Evolutionary conservation across 2,888 invertebrate species (phyloP).

Genomic region (Cremastinae sp.): DNA sequence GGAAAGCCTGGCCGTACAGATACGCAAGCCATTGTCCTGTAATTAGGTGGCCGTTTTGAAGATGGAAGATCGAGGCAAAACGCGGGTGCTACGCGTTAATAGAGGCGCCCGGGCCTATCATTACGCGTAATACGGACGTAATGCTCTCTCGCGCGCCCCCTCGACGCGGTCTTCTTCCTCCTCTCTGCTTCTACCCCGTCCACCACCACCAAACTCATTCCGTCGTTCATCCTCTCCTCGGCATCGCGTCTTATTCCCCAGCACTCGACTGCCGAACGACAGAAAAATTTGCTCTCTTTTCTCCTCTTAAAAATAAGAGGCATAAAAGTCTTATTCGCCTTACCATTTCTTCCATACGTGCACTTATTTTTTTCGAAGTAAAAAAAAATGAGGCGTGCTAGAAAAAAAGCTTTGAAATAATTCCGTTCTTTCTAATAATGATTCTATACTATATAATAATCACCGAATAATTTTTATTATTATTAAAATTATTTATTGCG

Average conservation of each 20-base stretch:
- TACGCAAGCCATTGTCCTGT: conserved; percentile 68
- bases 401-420: no score
- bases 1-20: conserved; percentile 12
- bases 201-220: neutral
- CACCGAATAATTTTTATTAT: conserved; percentile 37
- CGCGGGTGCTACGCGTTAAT: conserved; percentile 76
- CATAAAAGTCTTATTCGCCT: no score
- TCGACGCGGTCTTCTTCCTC: conserved; percentile 27
- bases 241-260: neutral
- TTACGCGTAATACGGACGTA: conserved; percentile 78
- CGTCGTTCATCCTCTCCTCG: neutral
- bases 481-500: no score
- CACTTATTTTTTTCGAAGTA: neutral
- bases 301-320: no score
- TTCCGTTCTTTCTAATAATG: no score
- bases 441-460: no score
- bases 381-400: no score
- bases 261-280: no score
- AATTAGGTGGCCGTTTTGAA: conserved; percentile 76
- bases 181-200: conserved; percentile 26
- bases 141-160: conserved; percentile 60
- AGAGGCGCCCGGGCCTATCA: conserved; percentile 74
- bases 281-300: no score
- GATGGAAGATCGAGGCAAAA: conserved; percentile 70
- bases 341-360: no score